Percentiles rank a stretch among this genome's conserved stretches.
Evolutionary conservation across 2,888 invertebrate genomes (phyloP).

Genomic region (Prionchulus punctatus): DNA sequence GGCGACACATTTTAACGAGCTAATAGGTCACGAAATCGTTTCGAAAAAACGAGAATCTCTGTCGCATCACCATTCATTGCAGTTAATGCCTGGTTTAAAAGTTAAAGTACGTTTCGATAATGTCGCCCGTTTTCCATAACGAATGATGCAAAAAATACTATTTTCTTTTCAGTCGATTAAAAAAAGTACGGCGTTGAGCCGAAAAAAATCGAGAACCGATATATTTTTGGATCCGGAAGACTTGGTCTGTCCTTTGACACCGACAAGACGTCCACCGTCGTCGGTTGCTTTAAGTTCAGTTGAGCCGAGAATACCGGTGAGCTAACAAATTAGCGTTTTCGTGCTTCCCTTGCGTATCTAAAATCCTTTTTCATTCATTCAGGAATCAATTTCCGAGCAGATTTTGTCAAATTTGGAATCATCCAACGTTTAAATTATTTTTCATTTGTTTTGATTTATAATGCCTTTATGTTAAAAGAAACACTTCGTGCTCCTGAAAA

Average conservation of each 20-base stretch:
- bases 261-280: neutral
- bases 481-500: too few species aligned
- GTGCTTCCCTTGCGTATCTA: neutral
- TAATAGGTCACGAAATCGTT: constrained; percentile 53
- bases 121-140: neutral
- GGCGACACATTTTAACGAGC: constrained; percentile 79
- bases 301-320: neutral
- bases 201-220: constrained; percentile 26
- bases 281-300: neutral
- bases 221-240: constrained; percentile 28
- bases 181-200: constrained; percentile 17
- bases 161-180: neutral
- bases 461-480: too few species aligned
- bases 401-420: neutral
- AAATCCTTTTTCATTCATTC: neutral
- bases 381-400: neutral
- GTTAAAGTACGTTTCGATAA: constrained; percentile 11
- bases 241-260: constrained; percentile 13
- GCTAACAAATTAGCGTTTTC: neutral
- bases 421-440: constrained; percentile 1
- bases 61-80: constrained; percentile 21
- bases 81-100: constrained; percentile 20
- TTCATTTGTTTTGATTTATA: too few species aligned
- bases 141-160: neutral
- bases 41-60: constrained; percentile 25